Percentiles rank a stretch among this genome's conserved stretches.
These are phyloP conservation scores for Autographa pulchrina DNA, from an alignment of 2,888 invertebrate genomes.

Conservation along the genomic window DNA sequence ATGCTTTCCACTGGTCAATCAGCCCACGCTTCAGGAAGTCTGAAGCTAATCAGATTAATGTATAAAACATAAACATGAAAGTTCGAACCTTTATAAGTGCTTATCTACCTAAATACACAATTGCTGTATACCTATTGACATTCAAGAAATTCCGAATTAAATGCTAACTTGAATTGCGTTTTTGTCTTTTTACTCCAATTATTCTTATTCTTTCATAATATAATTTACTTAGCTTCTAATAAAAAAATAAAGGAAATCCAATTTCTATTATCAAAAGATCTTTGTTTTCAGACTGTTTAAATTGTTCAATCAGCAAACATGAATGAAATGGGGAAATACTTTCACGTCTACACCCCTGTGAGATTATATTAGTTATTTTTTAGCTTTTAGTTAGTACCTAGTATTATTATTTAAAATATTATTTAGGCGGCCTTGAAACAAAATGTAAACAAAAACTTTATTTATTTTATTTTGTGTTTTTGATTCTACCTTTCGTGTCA, in stretches of 20 bases:
- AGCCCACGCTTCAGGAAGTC: too few species aligned
- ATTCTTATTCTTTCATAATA: slow-evolving; percentile 3
- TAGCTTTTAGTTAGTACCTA: slow-evolving; percentile 10
- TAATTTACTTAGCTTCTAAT: not conserved
- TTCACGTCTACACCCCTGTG: slow-evolving; percentile 66
- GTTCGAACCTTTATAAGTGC: too few species aligned
- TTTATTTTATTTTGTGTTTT: not conserved
- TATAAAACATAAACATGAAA: too few species aligned
- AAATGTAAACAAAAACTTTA: not conserved
- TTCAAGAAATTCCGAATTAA: too few species aligned
- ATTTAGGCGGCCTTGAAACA: not conserved
- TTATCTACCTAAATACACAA: too few species aligned
- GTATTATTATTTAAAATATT: too few species aligned
- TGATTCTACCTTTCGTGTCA: not conserved
- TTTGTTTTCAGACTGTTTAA: slow-evolving; percentile 67
- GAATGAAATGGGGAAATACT: slow-evolving; percentile 57
- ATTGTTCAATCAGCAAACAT: slow-evolving; percentile 51
- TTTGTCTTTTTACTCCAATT: not conserved
- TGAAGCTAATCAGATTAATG: too few species aligned
- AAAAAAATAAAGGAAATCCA: not conserved
- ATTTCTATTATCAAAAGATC: slow-evolving; percentile 27
- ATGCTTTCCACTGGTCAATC: too few species aligned
- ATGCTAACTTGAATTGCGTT: not conserved
- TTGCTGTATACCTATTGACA: too few species aligned
- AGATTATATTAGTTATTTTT: slow-evolving; percentile 56